Percentiles rank a stretch among this genome's conserved stretches.
Evolutionary conservation across 2,888 invertebrate species (phyloP).

Genomic region (Lepidocyrtoides sp.): DNA sequence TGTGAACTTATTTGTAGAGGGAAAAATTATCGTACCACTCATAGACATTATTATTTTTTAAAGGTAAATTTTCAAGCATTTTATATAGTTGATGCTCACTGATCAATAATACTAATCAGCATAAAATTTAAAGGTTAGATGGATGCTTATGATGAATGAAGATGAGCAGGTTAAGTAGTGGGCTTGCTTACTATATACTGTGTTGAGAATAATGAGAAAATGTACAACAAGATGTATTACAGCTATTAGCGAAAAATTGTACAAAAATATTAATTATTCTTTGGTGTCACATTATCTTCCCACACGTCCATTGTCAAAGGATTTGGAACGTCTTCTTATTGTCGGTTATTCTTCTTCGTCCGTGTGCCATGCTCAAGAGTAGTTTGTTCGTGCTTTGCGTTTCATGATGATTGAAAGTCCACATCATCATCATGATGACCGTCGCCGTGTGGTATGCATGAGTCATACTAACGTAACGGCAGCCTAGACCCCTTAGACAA

Average conservation of each 20-base stretch:
- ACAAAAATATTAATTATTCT: conserved; percentile 71
- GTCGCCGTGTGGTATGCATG: background rate
- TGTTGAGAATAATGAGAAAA: conserved; percentile 25
- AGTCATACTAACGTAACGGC: background rate
- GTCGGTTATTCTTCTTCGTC: conserved; percentile 44
- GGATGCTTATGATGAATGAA: conserved; percentile 7
- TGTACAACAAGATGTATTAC: conserved; percentile 1
- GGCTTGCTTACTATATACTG: too few species aligned
- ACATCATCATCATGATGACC: background rate
- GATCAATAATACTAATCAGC: background rate
- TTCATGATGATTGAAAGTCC: conserved; percentile 38
- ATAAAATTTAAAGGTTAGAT: background rate
- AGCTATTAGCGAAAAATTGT: conserved; percentile 49
- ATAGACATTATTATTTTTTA: too few species aligned
- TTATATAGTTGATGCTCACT: background rate
- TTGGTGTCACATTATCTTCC: conserved; percentile 68
- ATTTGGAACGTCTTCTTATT: conserved; percentile 64
- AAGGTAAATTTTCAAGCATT: background rate
- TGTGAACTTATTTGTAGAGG: too few species aligned
- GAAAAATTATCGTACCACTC: too few species aligned
- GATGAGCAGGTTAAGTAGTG: background rate
- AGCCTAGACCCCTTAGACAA: conserved; percentile 42
- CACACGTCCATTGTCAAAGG: conserved; percentile 67
- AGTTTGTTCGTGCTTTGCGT: conserved; percentile 55
- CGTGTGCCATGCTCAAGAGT: conserved; percentile 17